Evolutionary conservation across 2,888 invertebrate species (phyloP).

Genomic region (Marronus borbonicus): DNA sequence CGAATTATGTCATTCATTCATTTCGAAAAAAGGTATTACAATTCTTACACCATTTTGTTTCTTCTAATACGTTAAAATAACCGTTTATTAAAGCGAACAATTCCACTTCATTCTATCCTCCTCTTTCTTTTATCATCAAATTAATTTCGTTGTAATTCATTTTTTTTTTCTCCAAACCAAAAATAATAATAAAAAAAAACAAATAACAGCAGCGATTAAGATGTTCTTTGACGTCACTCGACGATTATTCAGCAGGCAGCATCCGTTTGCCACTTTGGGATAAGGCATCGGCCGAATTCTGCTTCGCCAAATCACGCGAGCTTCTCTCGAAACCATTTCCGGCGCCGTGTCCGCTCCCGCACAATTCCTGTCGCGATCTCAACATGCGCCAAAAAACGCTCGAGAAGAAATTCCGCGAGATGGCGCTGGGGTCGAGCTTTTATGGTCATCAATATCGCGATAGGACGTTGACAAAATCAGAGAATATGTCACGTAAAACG

Average conservation of each 20-base stretch:
- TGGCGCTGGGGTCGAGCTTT: constrained; percentile 46
- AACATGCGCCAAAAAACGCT: constrained; percentile 52
- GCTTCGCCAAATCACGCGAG: constrained; percentile 81
- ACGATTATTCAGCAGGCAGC: constrained; percentile 67
- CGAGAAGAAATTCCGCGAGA: constrained; percentile 50
- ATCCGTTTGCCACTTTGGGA: constrained; percentile 80
- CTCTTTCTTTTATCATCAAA: not conserved
- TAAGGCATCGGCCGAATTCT: constrained; percentile 82
- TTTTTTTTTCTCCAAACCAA: constrained; percentile 41
- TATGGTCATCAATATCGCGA: constrained; percentile 61
- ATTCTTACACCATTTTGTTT: constrained; percentile 55
- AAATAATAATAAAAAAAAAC: constrained; percentile 14
- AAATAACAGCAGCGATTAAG: constrained; percentile 70
- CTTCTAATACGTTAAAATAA: no score
- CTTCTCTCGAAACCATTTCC: constrained; percentile 76
- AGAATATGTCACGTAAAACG: constrained; percentile 68
- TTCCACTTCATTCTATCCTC: constrained; percentile 51
- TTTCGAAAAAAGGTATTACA: constrained; percentile 46
- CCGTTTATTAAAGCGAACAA: no score
- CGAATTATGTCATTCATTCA: no score
- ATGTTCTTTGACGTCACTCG: constrained; percentile 72
- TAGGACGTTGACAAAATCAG: constrained; percentile 68
- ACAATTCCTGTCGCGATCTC: constrained; percentile 67
- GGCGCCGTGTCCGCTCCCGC: constrained; percentile 61
- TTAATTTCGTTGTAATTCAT: constrained; percentile 48